Evolutionary conservation across 1,140 invertebrate species (phyloP), one percentile per base, ranked within the genome.

Genomic region (Bursaphelenchus mucronatus): DNA sequence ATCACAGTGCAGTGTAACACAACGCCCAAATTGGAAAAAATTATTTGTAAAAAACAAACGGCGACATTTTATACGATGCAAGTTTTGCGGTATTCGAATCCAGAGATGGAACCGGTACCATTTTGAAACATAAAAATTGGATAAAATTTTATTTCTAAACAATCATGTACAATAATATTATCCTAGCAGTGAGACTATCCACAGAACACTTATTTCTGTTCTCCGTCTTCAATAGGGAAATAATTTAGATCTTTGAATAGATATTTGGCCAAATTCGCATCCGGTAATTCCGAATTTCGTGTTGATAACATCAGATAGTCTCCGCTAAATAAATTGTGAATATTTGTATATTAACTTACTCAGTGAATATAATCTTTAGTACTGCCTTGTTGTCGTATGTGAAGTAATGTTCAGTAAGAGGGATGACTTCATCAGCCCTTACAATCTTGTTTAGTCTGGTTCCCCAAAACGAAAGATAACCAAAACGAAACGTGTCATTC

Each of bases 381-480:
- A 59, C 40, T 50, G 13, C 30, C 40, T 15, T 45, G 19, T 13
- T 17, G 19, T 39, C 41, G 9, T 59, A 15, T 44, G 40, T 39
- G 9, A 44, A 39, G 59, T 21, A 58, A 11, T 19, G 55, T 15
- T 63, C 52, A 21, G 19, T 59, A 40, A 66, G 45, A 6, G 64
- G 64, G 13, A 62, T 21, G 4, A 66, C 15, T 10, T 50, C 46
- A 21, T 62, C 64, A 4, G 52, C 17, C 8, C 21, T 17, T 21
- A 63, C 30, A 21, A 51, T 47, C 13, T 15, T 40, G 43, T 66
- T 66, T n/a, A 43, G 13, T 45, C 64, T 13, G 13, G 15, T 44
- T 13, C 64, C 64, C 21, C 44, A 66, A 51, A 66, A 66, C 13
- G 44, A 49, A n/a, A 66, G 41, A 62, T 63, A 66, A 9, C 62